Base-by-base conservation (phyloP, 2,888 invertebrate species). In the Endotricha flammealis region DNA sequence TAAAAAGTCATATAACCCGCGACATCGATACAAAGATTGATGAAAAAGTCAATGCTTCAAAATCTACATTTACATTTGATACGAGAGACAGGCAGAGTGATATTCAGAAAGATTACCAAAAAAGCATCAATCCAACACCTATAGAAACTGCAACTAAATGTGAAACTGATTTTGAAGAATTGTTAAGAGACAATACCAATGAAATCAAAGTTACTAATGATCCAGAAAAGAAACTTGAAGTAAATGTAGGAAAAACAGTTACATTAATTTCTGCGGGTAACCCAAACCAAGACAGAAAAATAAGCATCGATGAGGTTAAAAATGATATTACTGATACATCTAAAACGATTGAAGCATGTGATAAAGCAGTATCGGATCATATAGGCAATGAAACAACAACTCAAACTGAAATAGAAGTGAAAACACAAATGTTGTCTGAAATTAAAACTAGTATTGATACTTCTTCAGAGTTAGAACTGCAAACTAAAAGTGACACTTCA, bases 151-250 rank as follows among this genome's bases (percentile, higher is more conserved):
- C 55, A 41, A 27, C 62, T 6, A 85, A 85, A 65, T 75, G 79
- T 60, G 85, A 77, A 51, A 87, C 86, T 23, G 87, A 87, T 57
- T 87, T 86, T 55, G 87, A 87, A 57, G 87, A 87, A 51, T 56
- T 87, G 28, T 56, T 87, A 14, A 87, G 82, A 64, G 86, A 87
- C 52, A 87, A 76, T 33, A 82, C 86, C 12, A 86, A 82, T 57
- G 82, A 87, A 67, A 86, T 85, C 32, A 87, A 87, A 68, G 56
- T 82, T 9, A 73, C 67, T 9, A 83, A 79, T 52, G 67, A 79
- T 39, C 69, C 75, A 9, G 81, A 82, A 37, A 83, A 79, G 50
- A 82, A 77, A 56, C 59, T 80, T 22, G 81, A 83, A 61, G 57
- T 81, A 0, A 78, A 78, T 57, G 73, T 77, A n/a, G 73, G 76